Evolutionary conservation across 2,888 invertebrate genomes (phyloP), one percentile per base, ranked within the genome.

Genomic region (Synanthedon formicaeformis): DNA sequence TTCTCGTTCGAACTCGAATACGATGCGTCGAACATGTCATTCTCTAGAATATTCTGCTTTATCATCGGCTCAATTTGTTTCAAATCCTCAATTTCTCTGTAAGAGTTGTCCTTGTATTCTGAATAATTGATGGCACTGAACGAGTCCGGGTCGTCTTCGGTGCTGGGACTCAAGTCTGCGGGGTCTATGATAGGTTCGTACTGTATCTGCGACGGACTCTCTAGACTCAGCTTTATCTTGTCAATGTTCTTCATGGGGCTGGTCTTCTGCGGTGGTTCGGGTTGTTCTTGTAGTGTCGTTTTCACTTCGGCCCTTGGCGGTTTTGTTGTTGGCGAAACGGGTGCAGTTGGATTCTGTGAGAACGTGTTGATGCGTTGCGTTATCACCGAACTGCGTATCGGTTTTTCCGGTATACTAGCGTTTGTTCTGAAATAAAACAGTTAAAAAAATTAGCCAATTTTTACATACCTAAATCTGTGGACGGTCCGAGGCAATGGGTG

Each of bases 371-470:
- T 90, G 45, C 90, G 87, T 66, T 91, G 91, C 12, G 91, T 89
- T 65, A 92, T 89, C 8, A 90, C 89, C 0, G 92, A 92, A 70
- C 89, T 91, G 50, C 92, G 89, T 34, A 90, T 87, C 4, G 92
- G 92, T 59, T 92, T 92, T 52, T 91, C 91, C 51, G 92, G 92
- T 53, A 88, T 64, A 27, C 53, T 74, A 40, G 80, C 71, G 55
- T 76, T 76, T 5, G 79, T 69, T 61, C 84, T 84, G 69, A 6
- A 54, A 63, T 41, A 12, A 48, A 41, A 51, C 4, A 6, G 45
- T 8, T n/a, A 34, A 34, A 27, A 2, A 41, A 12, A 41, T 11
- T 41, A 14, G 16, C 3, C 16, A 49, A 49, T 13, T 6, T 8
- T 12, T 45, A 18, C 3, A 18, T 0, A 18, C 3, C 18, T 18